Conservation (phyloP, 1,140 invertebrate genomes). For the Steinernema khuongi region DNA sequence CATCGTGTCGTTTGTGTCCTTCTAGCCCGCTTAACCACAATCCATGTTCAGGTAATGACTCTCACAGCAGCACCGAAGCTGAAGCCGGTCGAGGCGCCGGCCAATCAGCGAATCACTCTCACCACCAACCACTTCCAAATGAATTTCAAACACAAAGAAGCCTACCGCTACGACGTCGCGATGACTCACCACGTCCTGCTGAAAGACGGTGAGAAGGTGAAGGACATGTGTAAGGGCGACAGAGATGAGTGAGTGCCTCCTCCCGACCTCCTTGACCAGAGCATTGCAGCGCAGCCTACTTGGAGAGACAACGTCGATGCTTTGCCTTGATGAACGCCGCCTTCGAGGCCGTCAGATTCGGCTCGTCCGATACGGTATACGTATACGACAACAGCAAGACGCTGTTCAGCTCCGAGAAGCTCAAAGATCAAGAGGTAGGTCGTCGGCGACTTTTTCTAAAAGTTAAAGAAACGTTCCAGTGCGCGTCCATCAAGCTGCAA, state of each 20-base stretch:
- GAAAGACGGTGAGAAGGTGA: background rate
- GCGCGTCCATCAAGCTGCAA: background rate
- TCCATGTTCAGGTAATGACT: background rate
- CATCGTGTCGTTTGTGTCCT: background rate
- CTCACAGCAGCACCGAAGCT: background rate
- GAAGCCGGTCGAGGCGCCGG: background rate
- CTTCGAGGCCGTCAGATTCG: background rate
- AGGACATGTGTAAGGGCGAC: background rate
- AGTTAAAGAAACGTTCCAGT: background rate
- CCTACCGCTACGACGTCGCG: background rate
- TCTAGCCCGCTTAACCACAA: background rate
- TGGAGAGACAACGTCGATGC: background rate
- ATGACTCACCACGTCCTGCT: background rate
- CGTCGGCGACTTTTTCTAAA: background rate
- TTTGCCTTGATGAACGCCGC: background rate
- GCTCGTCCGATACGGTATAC: background rate
- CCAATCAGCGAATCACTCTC: background rate
- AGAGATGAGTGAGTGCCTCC: background rate
- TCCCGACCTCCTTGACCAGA: too few relatives aligned
- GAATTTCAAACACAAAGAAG: background rate
- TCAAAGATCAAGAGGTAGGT: background rate
- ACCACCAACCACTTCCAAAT: background rate
- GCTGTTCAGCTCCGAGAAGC: background rate
- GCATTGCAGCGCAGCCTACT: background rate
- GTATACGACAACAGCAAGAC: background rate